Evolutionary conservation across 37 sponge, comb jelly and placozoan species (phyloP), one percentile per base, ranked within the genome.

Genomic region (Halichondria panicea): DNA sequence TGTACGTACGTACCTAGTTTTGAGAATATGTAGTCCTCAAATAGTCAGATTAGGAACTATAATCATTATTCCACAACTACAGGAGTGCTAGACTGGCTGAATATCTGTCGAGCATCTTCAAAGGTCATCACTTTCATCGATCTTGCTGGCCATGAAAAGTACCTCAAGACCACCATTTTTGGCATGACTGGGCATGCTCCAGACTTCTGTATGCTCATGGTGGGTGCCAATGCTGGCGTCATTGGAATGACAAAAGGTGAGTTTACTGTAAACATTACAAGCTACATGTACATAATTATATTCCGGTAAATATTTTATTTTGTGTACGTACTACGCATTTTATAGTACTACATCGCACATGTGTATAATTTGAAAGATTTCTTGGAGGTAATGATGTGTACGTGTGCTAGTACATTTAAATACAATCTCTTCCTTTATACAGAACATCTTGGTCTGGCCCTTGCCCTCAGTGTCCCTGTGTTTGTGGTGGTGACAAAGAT

Each of bases 111-210:
- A 34, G 76, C 76, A 19, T 87, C 95, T 35, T 75, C 90, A 13
- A 95, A 97, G 80, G 97, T 96, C 40, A 82, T 97, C 75, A 97
- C 98, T 48, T 97, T 97, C 81, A 97, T 97, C 60, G 98, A 97
- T 63, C 72, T 97, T 2, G 98, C 98, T 22, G 98, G 98, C 2
- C 98, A 97, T 56, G 97, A 94, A 68, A 96, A 77, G 61, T 96
- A 93, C 64, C 79, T 93, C 54, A 96, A 96, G 87, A 97, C 98
- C 0, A 97, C 98, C 75, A 91, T 97, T 78, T 97, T 97, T 89
- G 98, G 99, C 22, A 98, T 98, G 99, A 98, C 99, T 27, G 99
- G 99, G 27, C 93, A 95, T 52, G 88, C 93, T 34, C 99, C 99
- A 32, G 99, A 98, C 77, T 98, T 98, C 76, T 95, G 99, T 52